These are phyloP conservation scores for Chlorospingus semifuscus DNA, from an alignment of 2,797 vertebrate genomes.

Conservation along the genomic window DNA sequence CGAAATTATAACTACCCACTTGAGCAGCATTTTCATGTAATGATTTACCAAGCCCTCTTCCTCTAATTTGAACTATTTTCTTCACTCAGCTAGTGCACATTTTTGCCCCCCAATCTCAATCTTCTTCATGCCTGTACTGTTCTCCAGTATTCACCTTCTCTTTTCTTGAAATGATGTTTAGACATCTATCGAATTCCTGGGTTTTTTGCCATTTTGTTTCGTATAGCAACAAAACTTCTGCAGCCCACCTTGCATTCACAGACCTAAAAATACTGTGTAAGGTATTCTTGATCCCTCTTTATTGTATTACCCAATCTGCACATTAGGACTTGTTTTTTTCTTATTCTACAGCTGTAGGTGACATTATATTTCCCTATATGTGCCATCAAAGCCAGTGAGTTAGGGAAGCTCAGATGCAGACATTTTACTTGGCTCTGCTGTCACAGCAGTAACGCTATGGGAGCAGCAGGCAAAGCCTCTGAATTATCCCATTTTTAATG, in stretches of 20 bases:
- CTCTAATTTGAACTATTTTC: not conserved
- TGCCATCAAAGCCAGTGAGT: not conserved
- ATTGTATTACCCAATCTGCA: not conserved
- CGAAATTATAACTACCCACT: not conserved
- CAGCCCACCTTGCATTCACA: not conserved
- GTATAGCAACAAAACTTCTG: not conserved
- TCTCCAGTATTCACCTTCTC: not conserved
- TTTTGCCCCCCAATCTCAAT: not conserved
- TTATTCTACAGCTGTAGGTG: not conserved
- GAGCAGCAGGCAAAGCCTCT: not conserved
- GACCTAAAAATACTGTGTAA: not conserved
- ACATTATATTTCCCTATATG: not conserved
- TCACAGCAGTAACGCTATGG: fast-evolving
- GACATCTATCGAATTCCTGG: not conserved
- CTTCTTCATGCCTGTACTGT: not conserved
- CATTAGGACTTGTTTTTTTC: not conserved
- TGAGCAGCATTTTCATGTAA: not conserved
- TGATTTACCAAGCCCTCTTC: not conserved
- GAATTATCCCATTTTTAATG: not conserved
- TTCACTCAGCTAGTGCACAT: not conserved
- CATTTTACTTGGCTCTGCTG: not conserved
- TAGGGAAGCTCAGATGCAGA: not conserved
- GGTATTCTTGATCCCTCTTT: not conserved
- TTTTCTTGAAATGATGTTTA: not conserved
- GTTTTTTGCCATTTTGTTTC: not conserved